Base-by-base conservation (phyloP, 2,888 invertebrate genomes). In the Chesias legatella region DNA sequence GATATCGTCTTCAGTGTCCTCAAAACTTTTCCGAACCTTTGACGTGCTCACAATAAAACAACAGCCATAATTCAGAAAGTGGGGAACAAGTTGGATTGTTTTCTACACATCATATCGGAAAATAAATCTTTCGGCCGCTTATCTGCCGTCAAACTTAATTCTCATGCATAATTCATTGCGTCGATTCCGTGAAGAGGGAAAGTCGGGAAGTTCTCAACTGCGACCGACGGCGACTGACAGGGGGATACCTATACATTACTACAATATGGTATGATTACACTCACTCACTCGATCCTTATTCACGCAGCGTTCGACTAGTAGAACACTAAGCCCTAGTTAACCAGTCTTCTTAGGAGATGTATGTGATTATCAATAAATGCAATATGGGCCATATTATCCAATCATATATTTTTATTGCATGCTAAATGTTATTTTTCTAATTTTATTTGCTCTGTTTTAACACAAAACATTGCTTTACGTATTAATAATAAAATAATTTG, bases 101-200 rank as follows among this genome's bases (percentile, higher is more conserved):
- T 84, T 83, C 82, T 81, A 74, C 82, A 84, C 84, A 81, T 85
- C 85, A 85, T 85, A 84, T 81, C 81, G 78, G 68, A 72, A 76
- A 82, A 85, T 86, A 88, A 85, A 88, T 86, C 88, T 86, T 82
- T 76, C 52, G 67, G 73, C 70, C 77, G 78, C 79, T 84, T 86
- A 86, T 86, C 86, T 82, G 71, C 68, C 81, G 81, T 84, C 83
- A 83, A 85, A 85, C 74, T 83, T 85, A 84, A 86, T 86, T 84
- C 83, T 79, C 74, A 83, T 85, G 81, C 79, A 86, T 86, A 83
- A 86, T 85, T 84, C 86, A 86, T 83, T 56, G 75, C 74, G 78
- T 73, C 71, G 78, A 78, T 78, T 68, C 67, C 70, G 72, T 67
- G 76, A 70, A 74, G 73, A 75, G 71, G 73, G 70, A 77, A 79